Percentiles rank a stretch among this genome's conserved stretches.
Evolutionary conservation across 1,140 invertebrate species (phyloP).

Genomic region (Zaprionus ornatus): DNA sequence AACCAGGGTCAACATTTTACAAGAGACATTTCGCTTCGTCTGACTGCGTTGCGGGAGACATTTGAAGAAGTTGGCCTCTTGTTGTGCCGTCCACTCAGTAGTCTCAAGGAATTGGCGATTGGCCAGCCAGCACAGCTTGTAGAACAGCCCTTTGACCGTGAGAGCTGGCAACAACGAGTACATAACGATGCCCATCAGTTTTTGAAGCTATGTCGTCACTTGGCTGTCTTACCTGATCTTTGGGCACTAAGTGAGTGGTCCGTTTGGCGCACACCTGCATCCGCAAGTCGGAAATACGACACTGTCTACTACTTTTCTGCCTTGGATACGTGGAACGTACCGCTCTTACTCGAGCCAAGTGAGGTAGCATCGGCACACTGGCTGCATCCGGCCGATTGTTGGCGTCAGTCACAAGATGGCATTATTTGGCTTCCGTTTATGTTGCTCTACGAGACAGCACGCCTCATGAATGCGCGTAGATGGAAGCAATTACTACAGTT

Average conservation of each 20-base stretch:
- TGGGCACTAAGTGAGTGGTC: constrained; percentile 93
- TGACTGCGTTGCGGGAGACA: constrained; percentile 94
- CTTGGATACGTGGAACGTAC: constrained; percentile 83
- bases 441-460: constrained; percentile 84
- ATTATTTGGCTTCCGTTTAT: constrained; percentile 87
- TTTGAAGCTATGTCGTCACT: constrained; percentile 88
- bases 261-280: constrained; percentile 91
- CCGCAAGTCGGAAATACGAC: constrained; percentile 86
- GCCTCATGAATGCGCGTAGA: constrained; percentile 83
- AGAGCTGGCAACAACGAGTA: constrained; percentile 84
- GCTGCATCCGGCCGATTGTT: constrained; percentile 52
- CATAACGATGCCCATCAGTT: constrained; percentile 89
- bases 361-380: constrained; percentile 61
- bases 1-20: constrained; percentile 39
- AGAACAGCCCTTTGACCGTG: constrained; percentile 32
- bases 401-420: constrained; percentile 85
- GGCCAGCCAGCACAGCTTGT: constrained; percentile 26
- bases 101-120: constrained; percentile 7
- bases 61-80: constrained; percentile 96
- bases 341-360: constrained; percentile 56
- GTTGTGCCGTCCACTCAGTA: constrained; percentile 84
- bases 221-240: constrained; percentile 91
- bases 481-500: constrained; percentile 82
- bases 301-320: constrained; percentile 91
- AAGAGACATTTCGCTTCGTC: constrained; percentile 90